Conservation (phyloP, 2,888 invertebrate genomes). For the Toxonevra muliebris region DNA sequence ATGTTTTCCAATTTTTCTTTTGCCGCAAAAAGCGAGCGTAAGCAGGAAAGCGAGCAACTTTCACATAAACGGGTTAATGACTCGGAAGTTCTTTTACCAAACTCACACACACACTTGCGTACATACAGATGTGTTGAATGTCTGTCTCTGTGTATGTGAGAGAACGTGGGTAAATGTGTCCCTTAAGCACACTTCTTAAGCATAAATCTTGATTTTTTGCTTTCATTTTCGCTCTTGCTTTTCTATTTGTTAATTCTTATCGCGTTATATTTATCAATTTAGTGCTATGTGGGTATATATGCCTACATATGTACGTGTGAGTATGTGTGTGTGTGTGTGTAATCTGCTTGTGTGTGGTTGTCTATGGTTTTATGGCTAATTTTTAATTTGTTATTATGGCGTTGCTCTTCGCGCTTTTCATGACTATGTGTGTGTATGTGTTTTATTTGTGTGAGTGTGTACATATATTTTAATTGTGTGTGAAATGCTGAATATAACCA, state of each 20-base stretch:
- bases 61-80: conserved; percentile 58
- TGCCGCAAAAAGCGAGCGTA: not conserved
- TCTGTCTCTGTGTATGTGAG: too few species aligned
- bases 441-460: not conserved
- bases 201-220: conserved; percentile 30
- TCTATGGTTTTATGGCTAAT: conserved; percentile 49
- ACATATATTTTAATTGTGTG: too few species aligned
- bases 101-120: not conserved
- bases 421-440: not conserved
- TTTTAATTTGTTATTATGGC: conserved; percentile 43
- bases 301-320: too few species aligned
- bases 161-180: conserved; percentile 13
- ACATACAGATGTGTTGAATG: not conserved
- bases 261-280: conserved; percentile 31
- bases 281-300: conserved; percentile 12
- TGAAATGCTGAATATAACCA: too few species aligned
- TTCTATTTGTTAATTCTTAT: conserved; percentile 35
- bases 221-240: conserved; percentile 20
- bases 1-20: not conserved
- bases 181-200: conserved; percentile 18
- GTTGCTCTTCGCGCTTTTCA: not conserved
- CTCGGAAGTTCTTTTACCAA: conserved; percentile 51
- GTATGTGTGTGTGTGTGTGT: too few species aligned
- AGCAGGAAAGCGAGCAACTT: conserved; percentile 1
- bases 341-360: not conserved